Conservation (phyloP, 2,888 invertebrate species). For the Eustalomyia histrio region DNA sequence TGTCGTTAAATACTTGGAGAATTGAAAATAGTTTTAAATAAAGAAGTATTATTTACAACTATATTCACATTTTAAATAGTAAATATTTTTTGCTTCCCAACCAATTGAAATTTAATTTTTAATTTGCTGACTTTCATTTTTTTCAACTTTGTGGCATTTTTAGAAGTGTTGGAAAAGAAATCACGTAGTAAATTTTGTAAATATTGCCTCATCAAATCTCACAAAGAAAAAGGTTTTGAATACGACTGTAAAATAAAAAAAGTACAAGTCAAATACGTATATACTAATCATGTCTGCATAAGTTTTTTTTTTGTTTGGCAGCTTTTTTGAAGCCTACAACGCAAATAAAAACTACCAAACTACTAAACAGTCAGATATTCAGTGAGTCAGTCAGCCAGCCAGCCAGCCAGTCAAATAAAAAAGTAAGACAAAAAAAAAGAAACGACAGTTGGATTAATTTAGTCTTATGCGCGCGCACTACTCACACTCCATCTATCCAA, state of each 20-base stretch:
- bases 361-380: constrained; percentile 19
- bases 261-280: constrained; percentile 5
- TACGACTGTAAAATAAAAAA: background rate
- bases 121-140: too few relatives aligned
- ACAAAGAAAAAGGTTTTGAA: background rate
- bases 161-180: too few relatives aligned
- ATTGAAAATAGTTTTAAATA: too few relatives aligned
- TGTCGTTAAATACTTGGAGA: too few relatives aligned
- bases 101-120: too few relatives aligned
- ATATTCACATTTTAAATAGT: too few relatives aligned
- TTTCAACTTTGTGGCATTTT: too few relatives aligned
- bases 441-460: constrained; percentile 29
- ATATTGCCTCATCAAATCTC: too few relatives aligned
- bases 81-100: too few relatives aligned
- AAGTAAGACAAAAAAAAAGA: constrained; percentile 5
- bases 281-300: constrained; percentile 28
- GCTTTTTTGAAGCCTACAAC: constrained; percentile 19
- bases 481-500: constrained; percentile 22
- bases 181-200: too few relatives aligned
- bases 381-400: too few relatives aligned
- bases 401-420: constrained; percentile 47
- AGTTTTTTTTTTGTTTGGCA: constrained; percentile 7
- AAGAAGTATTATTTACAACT: too few relatives aligned
- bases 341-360: constrained; percentile 14
- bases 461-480: constrained; percentile 46